These are phyloP conservation scores for Semaprochilodus insignis DNA, from an alignment of 2,797 vertebrate genomes.

Conservation along the genomic window DNA sequence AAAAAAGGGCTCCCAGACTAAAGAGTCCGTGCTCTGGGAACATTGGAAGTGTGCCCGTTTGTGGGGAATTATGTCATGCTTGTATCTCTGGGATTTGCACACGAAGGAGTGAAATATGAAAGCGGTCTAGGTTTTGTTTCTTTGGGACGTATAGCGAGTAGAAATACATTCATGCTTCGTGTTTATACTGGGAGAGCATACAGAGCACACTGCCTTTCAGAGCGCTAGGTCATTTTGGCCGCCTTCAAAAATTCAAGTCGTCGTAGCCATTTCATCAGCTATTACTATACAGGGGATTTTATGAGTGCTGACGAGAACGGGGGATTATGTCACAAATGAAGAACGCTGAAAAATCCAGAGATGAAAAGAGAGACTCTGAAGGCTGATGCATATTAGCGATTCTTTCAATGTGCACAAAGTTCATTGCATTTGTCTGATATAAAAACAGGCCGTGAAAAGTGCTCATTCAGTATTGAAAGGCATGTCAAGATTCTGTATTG, in stretches of 20 bases:
- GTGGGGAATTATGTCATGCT: constrained; percentile 72
- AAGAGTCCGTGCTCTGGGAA: constrained; percentile 65
- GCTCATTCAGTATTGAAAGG: no score
- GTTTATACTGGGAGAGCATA: not conserved
- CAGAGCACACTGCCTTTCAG: constrained; percentile 15
- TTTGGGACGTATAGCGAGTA: constrained; percentile 23
- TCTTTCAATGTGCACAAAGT: not conserved
- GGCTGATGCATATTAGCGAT: not conserved
- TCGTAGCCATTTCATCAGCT: constrained; percentile 32
- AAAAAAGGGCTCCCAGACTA: constrained; percentile 71
- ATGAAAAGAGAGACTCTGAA: constrained; percentile 21
- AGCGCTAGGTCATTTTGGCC: constrained; percentile 13
- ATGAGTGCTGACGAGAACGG: constrained; percentile 35
- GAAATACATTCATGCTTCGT: constrained; percentile 37
- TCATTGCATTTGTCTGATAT: no score
- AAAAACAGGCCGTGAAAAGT: no score
- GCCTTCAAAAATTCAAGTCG: constrained; percentile 11
- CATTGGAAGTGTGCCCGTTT: constrained; percentile 75
- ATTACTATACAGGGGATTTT: constrained; percentile 34
- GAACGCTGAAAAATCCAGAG: constrained; percentile 35
- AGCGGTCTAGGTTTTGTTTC: constrained; percentile 54
- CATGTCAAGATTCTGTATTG: no score
- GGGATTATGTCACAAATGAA: constrained; percentile 35
- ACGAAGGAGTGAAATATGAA: constrained; percentile 69
- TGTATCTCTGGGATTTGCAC: constrained; percentile 66